These are phyloP conservation scores for Allophyes oxyacanthae DNA, from an alignment of 2,888 invertebrate genomes.

Conservation along the genomic window DNA sequence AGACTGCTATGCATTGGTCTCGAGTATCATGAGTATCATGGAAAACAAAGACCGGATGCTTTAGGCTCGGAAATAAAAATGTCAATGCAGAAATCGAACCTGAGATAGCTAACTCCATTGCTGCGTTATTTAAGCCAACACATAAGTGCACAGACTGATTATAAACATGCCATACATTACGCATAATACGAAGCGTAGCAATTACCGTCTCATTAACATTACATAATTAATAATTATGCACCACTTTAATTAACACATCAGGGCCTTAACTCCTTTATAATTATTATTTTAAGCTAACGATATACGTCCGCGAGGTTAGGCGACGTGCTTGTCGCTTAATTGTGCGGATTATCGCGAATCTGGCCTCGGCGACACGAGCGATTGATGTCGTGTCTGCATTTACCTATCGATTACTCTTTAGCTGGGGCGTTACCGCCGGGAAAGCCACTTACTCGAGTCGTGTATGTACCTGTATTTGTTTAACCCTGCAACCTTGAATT, in stretches of 20 bases:
- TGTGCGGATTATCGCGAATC: conserved; percentile 75
- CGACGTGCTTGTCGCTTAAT: conserved; percentile 75
- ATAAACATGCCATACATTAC: conserved; percentile 7
- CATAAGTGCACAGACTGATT: background rate
- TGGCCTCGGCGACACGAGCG: conserved; percentile 56
- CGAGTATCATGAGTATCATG: too few relatives aligned
- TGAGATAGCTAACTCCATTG: too few relatives aligned
- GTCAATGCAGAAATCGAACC: too few relatives aligned
- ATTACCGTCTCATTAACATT: conserved; percentile 23
- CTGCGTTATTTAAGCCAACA: background rate
- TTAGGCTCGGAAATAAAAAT: too few relatives aligned
- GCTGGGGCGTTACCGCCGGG: conserved; percentile 28
- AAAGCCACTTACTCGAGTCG: conserved; percentile 26
- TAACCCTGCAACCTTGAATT: conserved; percentile 23
- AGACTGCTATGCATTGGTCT: too few relatives aligned
- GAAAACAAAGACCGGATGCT: too few relatives aligned
- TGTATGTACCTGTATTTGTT: conserved; percentile 34
- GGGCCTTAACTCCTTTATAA: conserved; percentile 14
- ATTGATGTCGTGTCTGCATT: conserved; percentile 56
- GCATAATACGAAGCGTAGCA: conserved; percentile 7
- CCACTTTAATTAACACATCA: conserved; percentile 21
- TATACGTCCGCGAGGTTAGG: conserved; percentile 31
- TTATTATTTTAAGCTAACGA: conserved; percentile 51
- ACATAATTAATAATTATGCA: conserved; percentile 26
- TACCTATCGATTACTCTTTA: conserved; percentile 58